A percentile compares a stretch with the other conserved stretches of the same genome.
phyloP scores from a whole-genome alignment of 2,797 vertebrate genomes.

The Novumbra hubbsi region DNA sequence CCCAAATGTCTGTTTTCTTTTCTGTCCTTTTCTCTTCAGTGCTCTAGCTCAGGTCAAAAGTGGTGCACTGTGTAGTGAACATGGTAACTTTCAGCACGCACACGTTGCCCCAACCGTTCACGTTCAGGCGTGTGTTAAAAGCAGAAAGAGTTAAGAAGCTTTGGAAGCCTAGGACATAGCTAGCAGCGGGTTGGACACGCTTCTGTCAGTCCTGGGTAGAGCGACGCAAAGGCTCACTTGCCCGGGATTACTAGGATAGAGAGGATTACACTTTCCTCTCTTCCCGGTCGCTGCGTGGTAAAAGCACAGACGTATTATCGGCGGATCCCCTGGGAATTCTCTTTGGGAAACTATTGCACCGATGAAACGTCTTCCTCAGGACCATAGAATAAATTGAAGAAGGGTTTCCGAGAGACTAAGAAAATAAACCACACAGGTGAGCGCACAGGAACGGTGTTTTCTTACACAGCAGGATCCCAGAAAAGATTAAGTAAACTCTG shows the following conservation, averaged over 20 bases:
- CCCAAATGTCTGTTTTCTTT: not conserved
- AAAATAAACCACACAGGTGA: slow-evolving; percentile 1
- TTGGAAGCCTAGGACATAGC: slow-evolving; percentile 53
- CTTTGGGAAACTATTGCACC: not conserved
- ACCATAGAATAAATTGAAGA: not conserved
- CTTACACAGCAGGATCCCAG: not conserved
- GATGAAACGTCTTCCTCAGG: not conserved
- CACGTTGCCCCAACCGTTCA: not conserved
- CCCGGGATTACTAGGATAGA: slow-evolving; percentile 75
- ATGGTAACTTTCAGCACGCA: not conserved
- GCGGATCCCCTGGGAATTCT: not conserved
- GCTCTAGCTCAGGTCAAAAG: not conserved
- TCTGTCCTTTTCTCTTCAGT: not conserved
- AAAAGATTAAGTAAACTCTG: not conserved
- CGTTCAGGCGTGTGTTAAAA: slow-evolving; percentile 28
- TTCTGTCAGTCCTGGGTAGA: slow-evolving; percentile 29
- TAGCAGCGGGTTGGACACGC: slow-evolving; percentile 54
- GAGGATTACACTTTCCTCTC: slow-evolving; percentile 71
- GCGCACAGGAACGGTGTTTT: not conserved
- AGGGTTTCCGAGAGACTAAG: not conserved
- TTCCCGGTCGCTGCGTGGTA: not conserved
- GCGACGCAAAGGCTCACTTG: slow-evolving; percentile 61
- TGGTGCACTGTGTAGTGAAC: not conserved
- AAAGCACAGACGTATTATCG: not conserved
- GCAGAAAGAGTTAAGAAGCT: slow-evolving; percentile 73